These are phyloP conservation scores for Zeuzera pyrina DNA, from an alignment of 2,888 invertebrate genomes.

Conservation along the genomic window DNA sequence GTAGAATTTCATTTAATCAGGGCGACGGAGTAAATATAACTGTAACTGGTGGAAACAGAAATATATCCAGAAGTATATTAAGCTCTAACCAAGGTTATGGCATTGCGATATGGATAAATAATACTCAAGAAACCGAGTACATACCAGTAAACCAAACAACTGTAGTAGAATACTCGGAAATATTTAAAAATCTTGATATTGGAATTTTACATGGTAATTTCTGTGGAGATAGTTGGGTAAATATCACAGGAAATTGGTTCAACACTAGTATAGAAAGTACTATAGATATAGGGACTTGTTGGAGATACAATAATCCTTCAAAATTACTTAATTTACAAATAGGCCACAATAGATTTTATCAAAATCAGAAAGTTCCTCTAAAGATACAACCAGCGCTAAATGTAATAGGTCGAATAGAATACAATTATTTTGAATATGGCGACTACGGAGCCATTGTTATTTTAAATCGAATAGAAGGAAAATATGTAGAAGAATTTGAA, in stretches of 20 bases:
- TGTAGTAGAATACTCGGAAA: constrained; percentile 87
- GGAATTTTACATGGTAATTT: constrained; percentile 95
- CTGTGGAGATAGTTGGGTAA: constrained; percentile 88
- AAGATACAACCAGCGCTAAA: constrained; percentile 88
- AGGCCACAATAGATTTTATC: constrained; percentile 88
- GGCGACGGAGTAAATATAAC: constrained; percentile 97
- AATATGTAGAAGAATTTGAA: constrained; percentile 84
- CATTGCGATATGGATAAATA: constrained; percentile 91
- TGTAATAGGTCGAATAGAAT: constrained; percentile 83
- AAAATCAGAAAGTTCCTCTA: constrained; percentile 82
- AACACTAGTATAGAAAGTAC: constrained; percentile 85
- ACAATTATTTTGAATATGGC: constrained; percentile 90
- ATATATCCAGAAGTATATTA: constrained; percentile 89
- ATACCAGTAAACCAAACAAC: constrained; percentile 88
- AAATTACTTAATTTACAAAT: constrained; percentile 79
- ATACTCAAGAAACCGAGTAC: constrained; percentile 84
- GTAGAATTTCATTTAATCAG: constrained; percentile 90
- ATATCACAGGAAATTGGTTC: constrained; percentile 94
- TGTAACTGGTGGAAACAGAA: constrained; percentile 93
- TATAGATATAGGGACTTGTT: constrained; percentile 88
- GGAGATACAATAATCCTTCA: constrained; percentile 70
- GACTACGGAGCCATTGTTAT: constrained; percentile 87
- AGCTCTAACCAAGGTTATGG: constrained; percentile 93
- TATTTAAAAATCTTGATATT: constrained; percentile 89
- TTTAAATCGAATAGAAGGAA: constrained; percentile 78